These are phyloP conservation scores for Probosciger aterrimus DNA, from an alignment of 2,113 vertebrate species.

Conservation along the genomic window DNA sequence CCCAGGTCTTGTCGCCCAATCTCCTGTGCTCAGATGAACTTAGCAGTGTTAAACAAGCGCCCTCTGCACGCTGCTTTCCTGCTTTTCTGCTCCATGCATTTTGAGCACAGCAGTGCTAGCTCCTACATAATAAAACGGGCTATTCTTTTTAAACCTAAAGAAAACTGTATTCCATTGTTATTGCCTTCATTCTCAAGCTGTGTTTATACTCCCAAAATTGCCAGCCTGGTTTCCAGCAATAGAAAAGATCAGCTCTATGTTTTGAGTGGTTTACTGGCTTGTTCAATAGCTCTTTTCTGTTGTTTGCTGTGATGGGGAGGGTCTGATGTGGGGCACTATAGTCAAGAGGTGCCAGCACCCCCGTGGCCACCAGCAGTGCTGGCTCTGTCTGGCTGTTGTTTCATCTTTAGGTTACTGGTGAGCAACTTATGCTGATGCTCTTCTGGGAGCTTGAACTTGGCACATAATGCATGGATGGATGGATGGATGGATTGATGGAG, in stretches of 20 bases:
- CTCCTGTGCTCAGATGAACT: constrained; percentile 1
- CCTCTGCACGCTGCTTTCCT: not conserved
- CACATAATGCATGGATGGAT: accelerated
- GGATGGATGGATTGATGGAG: accelerated
- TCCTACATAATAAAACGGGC: not conserved
- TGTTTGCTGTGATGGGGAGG: not conserved
- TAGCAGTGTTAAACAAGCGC: not conserved
- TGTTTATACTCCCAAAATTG: constrained; percentile 2
- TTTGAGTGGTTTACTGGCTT: not conserved
- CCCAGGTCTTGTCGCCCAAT: not conserved
- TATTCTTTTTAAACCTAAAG: not conserved
- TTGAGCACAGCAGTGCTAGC: not conserved
- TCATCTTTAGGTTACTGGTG: not conserved
- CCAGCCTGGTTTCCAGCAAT: not conserved
- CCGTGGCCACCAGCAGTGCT: accelerated
- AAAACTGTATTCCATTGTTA: not conserved
- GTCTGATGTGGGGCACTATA: accelerated
- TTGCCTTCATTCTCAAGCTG: not conserved
- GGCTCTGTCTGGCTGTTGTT: accelerated
- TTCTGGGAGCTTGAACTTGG: not conserved
- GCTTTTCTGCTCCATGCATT: not conserved
- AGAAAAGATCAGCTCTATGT: not conserved
- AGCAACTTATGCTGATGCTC: not conserved
- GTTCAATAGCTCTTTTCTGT: not conserved
- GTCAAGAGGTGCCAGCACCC: not conserved